phyloP scores from a whole-genome alignment of 2,113 vertebrate genomes.

The Solenodon paradoxus region DNA sequence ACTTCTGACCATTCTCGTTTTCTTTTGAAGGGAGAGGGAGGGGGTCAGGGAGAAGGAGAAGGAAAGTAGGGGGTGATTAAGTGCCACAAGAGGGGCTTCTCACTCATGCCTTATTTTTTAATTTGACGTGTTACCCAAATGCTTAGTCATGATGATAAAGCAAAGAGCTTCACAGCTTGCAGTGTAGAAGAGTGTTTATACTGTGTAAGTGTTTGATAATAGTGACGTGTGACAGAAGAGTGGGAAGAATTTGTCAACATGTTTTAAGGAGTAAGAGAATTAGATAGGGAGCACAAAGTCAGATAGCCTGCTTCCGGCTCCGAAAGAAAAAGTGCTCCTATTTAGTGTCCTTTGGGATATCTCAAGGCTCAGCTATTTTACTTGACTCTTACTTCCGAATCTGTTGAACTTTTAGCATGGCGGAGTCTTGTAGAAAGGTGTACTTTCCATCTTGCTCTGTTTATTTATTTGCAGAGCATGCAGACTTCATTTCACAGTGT shows the following conservation, averaged over 20 bases:
- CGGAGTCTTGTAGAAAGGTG: background rate
- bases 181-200: constrained; percentile 26
- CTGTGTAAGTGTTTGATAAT: constrained; percentile 42
- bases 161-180: constrained; percentile 46
- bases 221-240: constrained; percentile 41
- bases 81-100: background rate
- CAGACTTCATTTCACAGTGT: constrained; percentile 37
- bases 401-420: background rate
- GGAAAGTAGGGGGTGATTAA: background rate
- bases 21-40: background rate
- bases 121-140: constrained; percentile 33
- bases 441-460: background rate
- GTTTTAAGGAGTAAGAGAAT: constrained; percentile 59
- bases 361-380: constrained; percentile 18
- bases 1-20: background rate
- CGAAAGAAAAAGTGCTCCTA: background rate
- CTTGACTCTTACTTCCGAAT: constrained; percentile 5
- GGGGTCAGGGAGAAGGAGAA: background rate
- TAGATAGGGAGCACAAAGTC: constrained; percentile 23
- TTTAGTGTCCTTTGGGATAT: constrained; percentile 35
- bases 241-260: constrained; percentile 55
- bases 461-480: constrained; percentile 36
- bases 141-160: constrained; percentile 72
- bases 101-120: background rate
- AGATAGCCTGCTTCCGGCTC: constrained; percentile 27